Evolutionary conservation across 2,888 invertebrate genomes (phyloP), one percentile per base, ranked within the genome.

Genomic region (Rhamnusium bicolor): DNA sequence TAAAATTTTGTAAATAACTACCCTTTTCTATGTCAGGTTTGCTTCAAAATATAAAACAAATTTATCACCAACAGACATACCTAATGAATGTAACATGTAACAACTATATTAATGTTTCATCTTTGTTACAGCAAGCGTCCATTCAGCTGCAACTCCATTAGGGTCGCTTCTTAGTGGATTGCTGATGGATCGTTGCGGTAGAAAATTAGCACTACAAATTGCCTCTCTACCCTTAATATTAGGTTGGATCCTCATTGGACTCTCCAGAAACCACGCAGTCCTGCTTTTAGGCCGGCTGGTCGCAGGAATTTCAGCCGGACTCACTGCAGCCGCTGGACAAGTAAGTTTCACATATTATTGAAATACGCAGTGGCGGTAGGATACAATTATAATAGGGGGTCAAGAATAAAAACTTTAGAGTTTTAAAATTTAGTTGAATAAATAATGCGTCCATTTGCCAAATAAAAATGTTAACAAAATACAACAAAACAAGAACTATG

Each of bases 141-240:
- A 95, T 84, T 94, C 94, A 27, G 91, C 94, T 69, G 94, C 94
- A 0, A 94, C 94, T 0, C 95, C 95, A 0, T 83, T 94, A 0
- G 95, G 94, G 0, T 92, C 94, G 0, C 87, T 95, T 81, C 80
- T 93, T 40, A 93, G 94, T 0, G 95, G 94, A 0, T 91, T 93
- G 0, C 86, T 94, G 62, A 92, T 94, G 89, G 94, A 94, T 81
- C 89, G 89, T 47, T 90, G 93, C 80, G 94, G 94, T 0, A 89
- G 94, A 69, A 91, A 91, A 74, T 89, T 91, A 27, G 91, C 93
- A 5, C 86, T 95, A 66, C 91, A 94, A 82, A 86, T 91, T 1
- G 90, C 93, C 47, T 90, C 92, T 0, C 81, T 94, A 56, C 94
- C 94, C 0, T 88, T 94, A 5, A 89, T 92, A 24, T 60, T 91